A percentile compares a stretch with the other conserved stretches of the same genome.
phyloP scores from a whole-genome alignment of 2,888 invertebrate genomes.

The Crossocerus cetratus region DNA sequence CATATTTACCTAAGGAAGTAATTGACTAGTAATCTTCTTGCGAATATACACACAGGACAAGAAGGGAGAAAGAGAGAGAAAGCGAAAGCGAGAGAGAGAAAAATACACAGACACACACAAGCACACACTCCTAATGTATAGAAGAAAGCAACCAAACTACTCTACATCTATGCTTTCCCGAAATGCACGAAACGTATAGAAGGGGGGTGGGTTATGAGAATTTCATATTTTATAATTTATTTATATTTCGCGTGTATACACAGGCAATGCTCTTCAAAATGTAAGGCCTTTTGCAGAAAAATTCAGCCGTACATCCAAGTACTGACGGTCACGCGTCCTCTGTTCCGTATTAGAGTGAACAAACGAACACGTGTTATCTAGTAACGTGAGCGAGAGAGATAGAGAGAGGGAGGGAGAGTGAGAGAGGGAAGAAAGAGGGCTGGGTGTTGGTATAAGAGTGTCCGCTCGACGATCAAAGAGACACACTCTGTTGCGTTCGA shows the following conservation, averaged over 20 bases:
- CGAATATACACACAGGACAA: conserved; percentile 54
- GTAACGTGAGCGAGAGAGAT: neutral
- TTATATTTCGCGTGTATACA: conserved; percentile 72
- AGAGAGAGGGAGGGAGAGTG: too few relatives aligned
- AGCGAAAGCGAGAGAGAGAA: too few relatives aligned
- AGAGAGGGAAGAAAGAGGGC: too few relatives aligned
- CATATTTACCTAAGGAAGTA: conserved; percentile 64
- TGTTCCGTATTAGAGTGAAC: conserved; percentile 34
- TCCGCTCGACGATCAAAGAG: too few relatives aligned
- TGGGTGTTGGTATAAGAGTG: conserved; percentile 7
- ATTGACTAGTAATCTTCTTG: conserved; percentile 68
- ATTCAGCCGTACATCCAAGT: conserved; percentile 63
- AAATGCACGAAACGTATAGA: conserved; percentile 94
- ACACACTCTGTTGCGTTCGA: conserved; percentile 24
- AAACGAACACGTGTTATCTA: neutral
- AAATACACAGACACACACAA: conserved; percentile 34
- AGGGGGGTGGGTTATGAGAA: conserved; percentile 79
- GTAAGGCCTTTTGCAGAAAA: conserved; percentile 74
- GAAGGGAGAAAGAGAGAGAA: too few relatives aligned
- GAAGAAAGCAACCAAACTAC: too few relatives aligned
- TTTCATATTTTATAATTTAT: conserved; percentile 77
- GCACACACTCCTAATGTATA: too few relatives aligned
- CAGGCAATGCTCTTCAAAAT: conserved; percentile 60
- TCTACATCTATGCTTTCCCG: conserved; percentile 87
- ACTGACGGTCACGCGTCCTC: conserved; percentile 42